These are phyloP conservation scores for zebrafish (Danio rerio) DNA, from an alignment of 2,113 vertebrate genomes.

Conservation along the genomic window DNA sequence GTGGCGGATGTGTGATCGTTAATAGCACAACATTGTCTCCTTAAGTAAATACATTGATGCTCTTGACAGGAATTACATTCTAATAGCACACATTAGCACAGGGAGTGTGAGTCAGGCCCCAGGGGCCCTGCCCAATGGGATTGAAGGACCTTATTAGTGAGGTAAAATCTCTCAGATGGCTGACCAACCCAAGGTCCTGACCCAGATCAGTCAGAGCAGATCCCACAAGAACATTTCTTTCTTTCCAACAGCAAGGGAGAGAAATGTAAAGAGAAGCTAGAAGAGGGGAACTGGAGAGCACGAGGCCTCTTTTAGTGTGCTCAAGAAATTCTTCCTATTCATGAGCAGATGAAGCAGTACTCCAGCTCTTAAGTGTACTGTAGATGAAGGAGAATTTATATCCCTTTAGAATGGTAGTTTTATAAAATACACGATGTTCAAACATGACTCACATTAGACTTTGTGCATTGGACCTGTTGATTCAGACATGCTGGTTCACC, in stretches of 20 bases:
- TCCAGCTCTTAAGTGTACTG: slow-evolving; percentile 46
- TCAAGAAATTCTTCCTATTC: background rate
- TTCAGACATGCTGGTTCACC: slow-evolving; percentile 8
- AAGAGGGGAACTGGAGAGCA: background rate
- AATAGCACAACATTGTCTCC: background rate
- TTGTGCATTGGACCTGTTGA: background rate
- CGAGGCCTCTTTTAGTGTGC: background rate
- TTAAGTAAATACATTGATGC: slow-evolving; percentile 41
- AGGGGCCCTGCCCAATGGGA: slow-evolving; percentile 1
- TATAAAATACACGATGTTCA: background rate
- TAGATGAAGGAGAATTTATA: background rate
- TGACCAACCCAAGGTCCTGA: slow-evolving; percentile 42
- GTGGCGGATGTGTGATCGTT: background rate
- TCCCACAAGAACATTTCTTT: slow-evolving; percentile 13
- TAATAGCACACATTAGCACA: slow-evolving; percentile 38
- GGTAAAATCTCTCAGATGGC: slow-evolving; percentile 38
- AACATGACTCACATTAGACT: background rate
- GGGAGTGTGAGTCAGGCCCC: slow-evolving; percentile 5
- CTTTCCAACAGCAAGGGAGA: background rate
- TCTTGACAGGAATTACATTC: slow-evolving; percentile 36
- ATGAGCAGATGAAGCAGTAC: slow-evolving; percentile 9
- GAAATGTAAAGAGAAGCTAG: slow-evolving; percentile 6
- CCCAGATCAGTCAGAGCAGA: slow-evolving; percentile 50
- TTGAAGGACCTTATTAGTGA: slow-evolving; percentile 42
- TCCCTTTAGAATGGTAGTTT: background rate